Percentiles rank a stretch among this genome's conserved stretches.
Conservation (phyloP, 2,888 invertebrate genomes). For the Seira ritae region DNA sequence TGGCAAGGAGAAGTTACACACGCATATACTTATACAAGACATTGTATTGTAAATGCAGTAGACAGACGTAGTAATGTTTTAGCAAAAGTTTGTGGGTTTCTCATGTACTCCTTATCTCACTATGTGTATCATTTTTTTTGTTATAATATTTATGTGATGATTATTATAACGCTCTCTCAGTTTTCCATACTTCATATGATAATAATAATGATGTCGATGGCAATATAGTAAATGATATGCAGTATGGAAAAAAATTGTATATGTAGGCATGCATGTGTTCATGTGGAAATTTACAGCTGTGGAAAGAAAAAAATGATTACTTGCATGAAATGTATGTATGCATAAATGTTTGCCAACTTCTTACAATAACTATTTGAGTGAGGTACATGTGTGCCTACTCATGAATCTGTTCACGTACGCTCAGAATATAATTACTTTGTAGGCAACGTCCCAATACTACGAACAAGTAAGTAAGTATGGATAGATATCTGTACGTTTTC, state of each 20-base stretch:
- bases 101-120: neutral
- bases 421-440: neutral
- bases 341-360: constrained; percentile 43
- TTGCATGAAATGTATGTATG: neutral
- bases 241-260: constrained; percentile 7
- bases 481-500: neutral
- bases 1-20: no score
- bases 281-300: constrained; percentile 55
- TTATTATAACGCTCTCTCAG: no score
- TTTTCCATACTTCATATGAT: no score
- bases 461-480: no score
- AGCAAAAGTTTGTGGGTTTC: constrained; percentile 4
- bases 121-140: neutral
- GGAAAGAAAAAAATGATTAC: neutral
- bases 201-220: neutral
- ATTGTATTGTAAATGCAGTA: neutral
- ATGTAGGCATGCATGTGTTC: neutral
- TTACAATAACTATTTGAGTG: neutral
- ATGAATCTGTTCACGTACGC: neutral
- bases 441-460: neutral
- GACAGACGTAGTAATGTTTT: neutral
- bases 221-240: constrained; percentile 2
- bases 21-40: neutral
- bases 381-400: neutral
- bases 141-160: neutral